These are phyloP conservation scores for Callosobruchus maculatus DNA, from an alignment of 2,888 invertebrate genomes.

Conservation along the genomic window DNA sequence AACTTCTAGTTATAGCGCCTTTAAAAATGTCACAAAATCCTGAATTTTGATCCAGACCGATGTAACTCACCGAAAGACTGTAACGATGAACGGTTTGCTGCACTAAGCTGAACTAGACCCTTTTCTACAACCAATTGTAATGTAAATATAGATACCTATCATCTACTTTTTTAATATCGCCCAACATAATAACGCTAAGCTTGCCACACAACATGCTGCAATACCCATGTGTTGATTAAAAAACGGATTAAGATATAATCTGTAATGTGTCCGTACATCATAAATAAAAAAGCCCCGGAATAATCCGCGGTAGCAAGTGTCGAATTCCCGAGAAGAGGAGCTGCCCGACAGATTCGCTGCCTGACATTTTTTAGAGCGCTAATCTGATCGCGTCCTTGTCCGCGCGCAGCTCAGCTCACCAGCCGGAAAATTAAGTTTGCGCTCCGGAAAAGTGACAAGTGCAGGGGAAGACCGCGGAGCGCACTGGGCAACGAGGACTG, in stretches of 20 bases:
- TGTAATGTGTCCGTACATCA: slow-evolving; percentile 5
- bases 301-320: slow-evolving; percentile 34
- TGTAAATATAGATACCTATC: no score
- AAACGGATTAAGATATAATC: slow-evolving; percentile 23
- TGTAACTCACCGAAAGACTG: no score
- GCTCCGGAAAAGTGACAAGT: slow-evolving; percentile 25
- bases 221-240: slow-evolving; percentile 9
- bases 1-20: no score
- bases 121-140: no score
- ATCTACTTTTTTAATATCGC: no score
- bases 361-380: slow-evolving; percentile 20
- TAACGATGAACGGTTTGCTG: no score
- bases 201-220: background rate
- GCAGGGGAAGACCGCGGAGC: background rate
- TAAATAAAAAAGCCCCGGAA: slow-evolving; percentile 26
- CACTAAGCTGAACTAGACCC: no score
- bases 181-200: background rate
- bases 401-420: slow-evolving; percentile 46
- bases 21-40: no score
- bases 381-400: slow-evolving; percentile 50
- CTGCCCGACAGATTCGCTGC: slow-evolving; percentile 28
- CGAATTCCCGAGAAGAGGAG: slow-evolving; percentile 28
- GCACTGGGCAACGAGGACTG: background rate
- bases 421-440: slow-evolving; percentile 52
- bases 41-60: no score